Percentiles rank a stretch among this genome's conserved stretches.
Conservation (phyloP, 1,140 invertebrate species). For the Sinella curviseta region DNA sequence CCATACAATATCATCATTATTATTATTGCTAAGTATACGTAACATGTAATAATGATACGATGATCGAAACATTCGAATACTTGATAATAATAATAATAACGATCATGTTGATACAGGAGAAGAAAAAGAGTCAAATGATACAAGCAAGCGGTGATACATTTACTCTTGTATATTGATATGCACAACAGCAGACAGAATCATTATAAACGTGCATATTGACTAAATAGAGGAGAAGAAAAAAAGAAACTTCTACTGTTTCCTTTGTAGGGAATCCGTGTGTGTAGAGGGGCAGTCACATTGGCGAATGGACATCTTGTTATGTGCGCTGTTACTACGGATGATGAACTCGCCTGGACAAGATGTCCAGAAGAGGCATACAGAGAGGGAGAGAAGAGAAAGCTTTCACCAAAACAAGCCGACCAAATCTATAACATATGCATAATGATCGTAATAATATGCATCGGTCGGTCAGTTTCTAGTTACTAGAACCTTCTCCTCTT, state of each 20-base stretch:
- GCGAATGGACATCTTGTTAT: slow-evolving; percentile 14
- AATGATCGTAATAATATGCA: slow-evolving; percentile 16
- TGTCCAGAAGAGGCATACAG: neutral
- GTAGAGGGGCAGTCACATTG: neutral
- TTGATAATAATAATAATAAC: neutral
- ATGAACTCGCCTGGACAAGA: slow-evolving; percentile 7
- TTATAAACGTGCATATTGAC: neutral
- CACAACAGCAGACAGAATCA: neutral
- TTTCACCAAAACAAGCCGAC: slow-evolving; percentile 26
- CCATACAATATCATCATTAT: neutral
- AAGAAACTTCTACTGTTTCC: neutral
- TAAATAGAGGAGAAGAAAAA: neutral
- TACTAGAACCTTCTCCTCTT: neutral
- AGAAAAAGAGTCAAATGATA: neutral
- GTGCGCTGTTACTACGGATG: slow-evolving; percentile 19
- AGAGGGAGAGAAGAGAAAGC: neutral
- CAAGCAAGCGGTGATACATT: neutral
- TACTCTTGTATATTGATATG: neutral
- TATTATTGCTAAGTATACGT: neutral
- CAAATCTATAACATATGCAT: slow-evolving; percentile 12
- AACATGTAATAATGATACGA: neutral
- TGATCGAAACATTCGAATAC: neutral
- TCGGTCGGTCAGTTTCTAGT: neutral
- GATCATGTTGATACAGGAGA: slow-evolving; percentile 11
- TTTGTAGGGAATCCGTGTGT: neutral